These are phyloP conservation scores for Loripinus fragilis DNA, from an alignment of 2,888 invertebrate genomes.

Conservation along the genomic window DNA sequence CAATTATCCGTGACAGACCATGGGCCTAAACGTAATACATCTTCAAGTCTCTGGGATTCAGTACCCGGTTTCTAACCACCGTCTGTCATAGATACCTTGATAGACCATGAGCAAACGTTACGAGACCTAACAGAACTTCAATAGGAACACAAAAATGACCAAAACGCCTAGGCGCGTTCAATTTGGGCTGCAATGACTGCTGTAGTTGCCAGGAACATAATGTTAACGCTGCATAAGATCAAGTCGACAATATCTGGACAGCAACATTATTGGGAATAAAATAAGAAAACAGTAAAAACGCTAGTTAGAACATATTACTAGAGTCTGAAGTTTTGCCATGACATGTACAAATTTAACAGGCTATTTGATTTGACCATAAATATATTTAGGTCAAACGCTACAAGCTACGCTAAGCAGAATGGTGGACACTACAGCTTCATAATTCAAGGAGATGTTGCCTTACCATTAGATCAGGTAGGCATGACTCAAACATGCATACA, in stretches of 20 bases:
- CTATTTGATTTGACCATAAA: too few relatives aligned
- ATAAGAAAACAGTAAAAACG: too few relatives aligned
- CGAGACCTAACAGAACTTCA: conserved; percentile 5
- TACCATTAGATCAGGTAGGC: conserved; percentile 65
- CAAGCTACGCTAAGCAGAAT: conserved; percentile 75
- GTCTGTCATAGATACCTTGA: background rate
- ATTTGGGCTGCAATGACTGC: background rate
- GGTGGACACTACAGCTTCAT: conserved; percentile 69
- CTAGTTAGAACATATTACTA: too few relatives aligned
- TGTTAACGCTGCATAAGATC: background rate
- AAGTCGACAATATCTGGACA: too few relatives aligned
- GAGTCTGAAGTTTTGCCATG: too few relatives aligned
- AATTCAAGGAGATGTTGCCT: conserved; percentile 40
- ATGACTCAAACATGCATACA: too few relatives aligned
- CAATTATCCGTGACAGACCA: background rate
- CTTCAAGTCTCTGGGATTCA: background rate
- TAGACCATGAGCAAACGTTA: background rate
- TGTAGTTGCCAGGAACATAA: conserved; percentile 4
- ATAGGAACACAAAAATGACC: background rate
- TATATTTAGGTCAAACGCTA: conserved; percentile 68
- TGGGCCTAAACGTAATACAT: background rate
- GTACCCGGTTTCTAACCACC: background rate
- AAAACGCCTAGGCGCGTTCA: background rate
- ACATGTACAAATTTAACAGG: too few relatives aligned
- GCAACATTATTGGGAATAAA: too few relatives aligned